Base-by-base conservation (phyloP, 2,888 invertebrate genomes). In the Zygogramma bicolorata region DNA sequence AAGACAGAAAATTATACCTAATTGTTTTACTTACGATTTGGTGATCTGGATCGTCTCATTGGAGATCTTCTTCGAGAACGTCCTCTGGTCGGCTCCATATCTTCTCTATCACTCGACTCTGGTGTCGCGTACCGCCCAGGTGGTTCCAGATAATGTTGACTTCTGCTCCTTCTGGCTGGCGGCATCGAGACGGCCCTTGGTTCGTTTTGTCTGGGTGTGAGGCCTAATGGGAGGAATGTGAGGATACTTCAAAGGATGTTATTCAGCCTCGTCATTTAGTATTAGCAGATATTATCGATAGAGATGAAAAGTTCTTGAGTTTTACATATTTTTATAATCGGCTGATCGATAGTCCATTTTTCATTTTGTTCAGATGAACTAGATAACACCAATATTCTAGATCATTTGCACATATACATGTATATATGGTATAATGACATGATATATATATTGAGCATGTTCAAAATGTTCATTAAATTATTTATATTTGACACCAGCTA, bases 81-180 rank as follows among this genome's bases (percentile, higher is more conserved):
- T 3, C 69, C 61, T 4, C 65, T 34, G 0, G 29, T n/a, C 3
- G 68, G 46, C 29, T 71, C 74, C n/a, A 75, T 75, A 57, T 77
- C 74, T 20, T 71, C 75, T 15, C 75, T 74, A 13, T 83, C 83
- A 22, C 81, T 80, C 7, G 75, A 75, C 20, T 81, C 78, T 8
- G 84, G 83, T 4, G 86, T 84, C 13, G 84, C 80, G 13, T 78
- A 75, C 59, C 82, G 74, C 58, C 82, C 74, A 1, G 86, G 85
- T 3, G 83, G 84, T 77, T 85, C 85, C 58, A 86, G 74, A 69
- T 82, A 84, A 42, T 77, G 80, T 40, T 81, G 66, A 42, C 85
- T 85, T 18, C 78, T 77, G 6, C 83, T 81, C 34, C 84, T 78
- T 67, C 82, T 69, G n/a, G n/a, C 25, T 0, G 74, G 75, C 3